Evolutionary conservation across 2,797 vertebrate genomes (phyloP).

Genomic region (Tympanoctomys barrerae): DNA sequence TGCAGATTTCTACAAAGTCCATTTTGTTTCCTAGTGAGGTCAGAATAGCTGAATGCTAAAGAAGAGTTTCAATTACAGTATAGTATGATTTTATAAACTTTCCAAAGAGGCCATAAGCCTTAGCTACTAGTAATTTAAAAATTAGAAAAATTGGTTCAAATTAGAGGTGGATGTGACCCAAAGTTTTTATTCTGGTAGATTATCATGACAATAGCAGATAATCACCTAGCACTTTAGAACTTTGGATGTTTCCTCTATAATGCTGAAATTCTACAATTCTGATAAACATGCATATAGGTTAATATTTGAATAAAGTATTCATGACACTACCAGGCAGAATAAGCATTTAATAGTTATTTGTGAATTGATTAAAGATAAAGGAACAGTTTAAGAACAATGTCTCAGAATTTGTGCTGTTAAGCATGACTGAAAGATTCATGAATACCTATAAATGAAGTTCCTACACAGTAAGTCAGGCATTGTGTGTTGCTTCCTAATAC

Average conservation of each 20-base stretch:
- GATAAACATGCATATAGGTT: neutral
- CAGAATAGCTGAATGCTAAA: neutral
- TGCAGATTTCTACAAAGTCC: neutral
- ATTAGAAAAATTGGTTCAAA: neutral
- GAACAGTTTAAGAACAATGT: neutral
- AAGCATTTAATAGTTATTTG: neutral
- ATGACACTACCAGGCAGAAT: neutral
- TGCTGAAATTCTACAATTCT: neutral
- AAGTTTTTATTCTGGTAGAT: neutral
- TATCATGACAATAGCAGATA: neutral
- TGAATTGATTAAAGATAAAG: neutral
- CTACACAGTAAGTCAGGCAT: neutral
- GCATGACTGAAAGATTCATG: neutral
- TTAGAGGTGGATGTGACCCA: neutral
- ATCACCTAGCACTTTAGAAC: neutral
- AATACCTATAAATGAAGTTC: neutral
- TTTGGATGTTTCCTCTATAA: neutral
- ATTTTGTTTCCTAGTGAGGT: neutral
- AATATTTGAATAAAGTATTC: neutral
- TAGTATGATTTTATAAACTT: constrained; percentile 39
- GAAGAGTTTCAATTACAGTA: neutral
- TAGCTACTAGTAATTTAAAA: constrained; percentile 33
- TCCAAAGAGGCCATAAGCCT: neutral
- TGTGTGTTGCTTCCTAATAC: neutral
- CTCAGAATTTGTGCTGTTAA: neutral